These are phyloP conservation scores for Phalacrocorax brasilianus DNA, from an alignment of 2,113 vertebrate species.

Conservation along the genomic window DNA sequence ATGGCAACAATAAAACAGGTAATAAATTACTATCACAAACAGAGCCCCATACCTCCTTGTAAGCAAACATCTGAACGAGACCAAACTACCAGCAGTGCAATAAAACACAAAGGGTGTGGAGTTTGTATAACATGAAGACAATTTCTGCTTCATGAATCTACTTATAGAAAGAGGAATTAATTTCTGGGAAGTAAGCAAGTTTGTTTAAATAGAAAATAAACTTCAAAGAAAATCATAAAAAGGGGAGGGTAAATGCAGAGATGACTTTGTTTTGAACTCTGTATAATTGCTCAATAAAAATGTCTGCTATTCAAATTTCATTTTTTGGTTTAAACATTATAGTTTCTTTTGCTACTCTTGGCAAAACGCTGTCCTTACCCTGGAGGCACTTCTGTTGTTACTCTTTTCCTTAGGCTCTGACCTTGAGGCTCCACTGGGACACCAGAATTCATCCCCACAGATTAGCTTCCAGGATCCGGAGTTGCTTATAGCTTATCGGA, in stretches of 20 bases:
- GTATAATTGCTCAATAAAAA: neutral
- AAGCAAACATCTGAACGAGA: constrained; percentile 16
- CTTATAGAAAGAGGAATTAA: constrained; percentile 69
- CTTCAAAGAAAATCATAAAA: constrained; percentile 45
- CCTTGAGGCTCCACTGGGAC: neutral
- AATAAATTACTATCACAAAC: constrained; percentile 43
- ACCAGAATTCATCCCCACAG: neutral
- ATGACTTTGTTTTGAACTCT: constrained; percentile 13
- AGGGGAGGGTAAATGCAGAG: neutral
- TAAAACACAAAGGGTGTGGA: constrained; percentile 48
- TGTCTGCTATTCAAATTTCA: neutral
- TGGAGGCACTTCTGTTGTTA: neutral
- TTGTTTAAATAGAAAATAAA: constrained; percentile 42
- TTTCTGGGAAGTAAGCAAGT: constrained; percentile 64
- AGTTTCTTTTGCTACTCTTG: neutral
- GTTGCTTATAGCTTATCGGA: neutral
- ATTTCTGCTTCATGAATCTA: constrained; percentile 47
- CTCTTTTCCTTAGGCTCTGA: neutral
- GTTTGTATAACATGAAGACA: constrained; percentile 17
- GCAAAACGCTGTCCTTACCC: neutral
- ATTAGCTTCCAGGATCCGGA: neutral
- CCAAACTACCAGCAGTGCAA: constrained; percentile 5
- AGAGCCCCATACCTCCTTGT: neutral
- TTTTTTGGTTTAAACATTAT: neutral
- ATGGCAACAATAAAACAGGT: constrained; percentile 37